Evolutionary conservation across 2,888 invertebrate genomes (phyloP).

Genomic region (Didymodactylos carnosus): DNA sequence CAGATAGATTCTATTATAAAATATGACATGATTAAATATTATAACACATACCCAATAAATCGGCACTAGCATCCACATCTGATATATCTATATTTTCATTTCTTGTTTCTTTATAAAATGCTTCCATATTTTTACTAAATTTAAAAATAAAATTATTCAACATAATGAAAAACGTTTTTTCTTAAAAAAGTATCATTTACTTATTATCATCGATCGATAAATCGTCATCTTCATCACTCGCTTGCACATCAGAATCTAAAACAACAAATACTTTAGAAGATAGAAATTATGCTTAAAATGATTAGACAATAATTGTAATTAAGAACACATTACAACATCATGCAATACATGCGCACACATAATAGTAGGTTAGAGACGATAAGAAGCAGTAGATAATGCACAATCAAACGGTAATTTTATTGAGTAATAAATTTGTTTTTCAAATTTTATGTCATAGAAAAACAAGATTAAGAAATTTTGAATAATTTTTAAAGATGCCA

Average conservation of each 20-base stretch:
- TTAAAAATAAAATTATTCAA: too few relatives aligned
- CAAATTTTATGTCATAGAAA: too few relatives aligned
- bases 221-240: background rate
- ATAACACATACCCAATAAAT: background rate
- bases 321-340: too few relatives aligned
- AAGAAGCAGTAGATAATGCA: too few relatives aligned
- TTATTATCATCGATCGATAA: background rate
- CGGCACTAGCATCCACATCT: background rate
- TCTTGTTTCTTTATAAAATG: background rate
- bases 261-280: too few relatives aligned
- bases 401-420: too few relatives aligned
- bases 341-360: too few relatives aligned
- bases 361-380: too few relatives aligned
- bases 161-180: too few relatives aligned
- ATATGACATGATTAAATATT: background rate
- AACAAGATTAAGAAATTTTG: background rate
- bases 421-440: too few relatives aligned
- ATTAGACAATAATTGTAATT: too few relatives aligned
- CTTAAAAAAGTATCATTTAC: background rate
- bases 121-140: background rate
- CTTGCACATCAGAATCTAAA: background rate
- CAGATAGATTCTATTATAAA: background rate
- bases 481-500: background rate
- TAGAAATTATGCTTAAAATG: too few relatives aligned
- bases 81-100: constrained; percentile 1